These are phyloP conservation scores for Triops cancriformis DNA, from an alignment of 1,140 invertebrate genomes.

Conservation along the genomic window DNA sequence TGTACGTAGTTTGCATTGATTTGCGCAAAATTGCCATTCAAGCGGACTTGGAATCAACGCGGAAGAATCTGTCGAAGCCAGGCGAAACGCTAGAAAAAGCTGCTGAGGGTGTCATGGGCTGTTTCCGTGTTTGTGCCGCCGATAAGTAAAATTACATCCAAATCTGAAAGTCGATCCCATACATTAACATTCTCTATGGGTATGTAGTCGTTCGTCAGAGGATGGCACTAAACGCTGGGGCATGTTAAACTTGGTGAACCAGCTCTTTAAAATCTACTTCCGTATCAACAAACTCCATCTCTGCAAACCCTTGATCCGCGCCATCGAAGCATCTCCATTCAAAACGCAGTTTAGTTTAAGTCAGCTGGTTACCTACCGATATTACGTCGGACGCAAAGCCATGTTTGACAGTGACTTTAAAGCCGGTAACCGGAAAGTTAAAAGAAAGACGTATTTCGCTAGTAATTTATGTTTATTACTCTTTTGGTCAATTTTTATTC, in stretches of 20 bases:
- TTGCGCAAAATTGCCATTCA: slow-evolving; percentile 70
- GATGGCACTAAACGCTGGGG: slow-evolving; percentile 88
- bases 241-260: slow-evolving; percentile 92
- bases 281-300: slow-evolving; percentile 93
- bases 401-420: slow-evolving; percentile 98
- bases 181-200: slow-evolving; percentile 25
- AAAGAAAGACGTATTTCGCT: not conserved
- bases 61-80: slow-evolving; percentile 36
- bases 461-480: not conserved
- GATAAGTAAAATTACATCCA: slow-evolving; percentile 59
- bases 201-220: slow-evolving; percentile 59
- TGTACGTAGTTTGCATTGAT: slow-evolving; percentile 82
- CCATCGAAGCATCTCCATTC: slow-evolving; percentile 82
- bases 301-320: slow-evolving; percentile 91
- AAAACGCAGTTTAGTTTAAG: slow-evolving; percentile 79
- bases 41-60: slow-evolving; percentile 52
- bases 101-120: slow-evolving; percentile 84
- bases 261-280: slow-evolving; percentile 96
- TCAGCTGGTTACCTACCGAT: slow-evolving; percentile 86
- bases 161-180: not conserved
- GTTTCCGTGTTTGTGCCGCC: slow-evolving; percentile 90
- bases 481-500: slow-evolving; percentile 32
- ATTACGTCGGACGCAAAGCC: slow-evolving; percentile 91
- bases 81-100: slow-evolving; percentile 82
- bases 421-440: slow-evolving; percentile 46